Evolutionary conservation across 1,140 invertebrate genomes (phyloP), one percentile per base, ranked within the genome.

Genomic region (Ptiloglossa arizonensis): DNA sequence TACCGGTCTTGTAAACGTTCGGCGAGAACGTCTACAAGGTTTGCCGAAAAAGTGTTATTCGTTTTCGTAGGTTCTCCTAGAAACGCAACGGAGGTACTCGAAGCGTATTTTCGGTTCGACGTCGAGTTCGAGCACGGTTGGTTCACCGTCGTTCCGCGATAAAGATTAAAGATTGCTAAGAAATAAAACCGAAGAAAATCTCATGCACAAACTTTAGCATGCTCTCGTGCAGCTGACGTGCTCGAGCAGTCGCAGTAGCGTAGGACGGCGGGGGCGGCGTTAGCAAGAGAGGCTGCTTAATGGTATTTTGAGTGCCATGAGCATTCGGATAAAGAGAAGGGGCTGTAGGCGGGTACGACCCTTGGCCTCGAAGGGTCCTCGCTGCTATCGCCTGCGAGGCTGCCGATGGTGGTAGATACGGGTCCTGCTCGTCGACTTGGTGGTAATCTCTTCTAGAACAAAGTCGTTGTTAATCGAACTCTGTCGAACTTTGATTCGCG

Each of bases 361-460:
- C 94, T 94, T 94, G 94, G 92, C 93, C 94, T 90, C 94, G 93
- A 88, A 95, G 92, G 86, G 94, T 95, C 88, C 94, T 89, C 50
- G 94, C 94, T 82, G 94, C 94, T 85, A 95, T 95, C 52, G 94
- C 94, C 87, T 95, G 94, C 67, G 94, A 94, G 41, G 94, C 94
- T 72, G 94, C 94, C 59, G 93, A 93, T 38, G 94, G 94, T 35
- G 95, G 94, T 81, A 96, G 92, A 87, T 95, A 96, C 50, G 95
- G 95, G 90, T 96, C 95, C 85, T 95, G 95, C 85, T 96, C 96
- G 86, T 96, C 95, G 72, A 95, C 95, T 90, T 95, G 94, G 77
- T 95, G 93, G 89, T 95, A 95, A 90, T 96, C 95, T 87, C 94
- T 94, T 93, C 95, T 96, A 91, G 67, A 94, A 94, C 89, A 89